Evolutionary conservation across 1,140 invertebrate species (phyloP), one percentile per base, ranked within the genome.

Genomic region (Cydia strobilella): DNA sequence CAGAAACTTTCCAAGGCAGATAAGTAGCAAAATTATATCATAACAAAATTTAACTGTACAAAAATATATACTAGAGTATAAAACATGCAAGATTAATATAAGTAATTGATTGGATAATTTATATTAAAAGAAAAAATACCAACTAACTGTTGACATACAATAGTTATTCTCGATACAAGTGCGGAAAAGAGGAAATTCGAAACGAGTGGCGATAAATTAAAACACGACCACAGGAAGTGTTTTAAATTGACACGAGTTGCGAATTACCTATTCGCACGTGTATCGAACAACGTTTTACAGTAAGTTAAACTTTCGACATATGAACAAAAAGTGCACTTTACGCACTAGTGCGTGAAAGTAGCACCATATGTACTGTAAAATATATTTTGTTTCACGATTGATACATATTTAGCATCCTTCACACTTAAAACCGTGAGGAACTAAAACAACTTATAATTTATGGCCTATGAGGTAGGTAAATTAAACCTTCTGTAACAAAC

Each of bases 1-100:
- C 74, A 72, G 75, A 77, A 79, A 80, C 82, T 76, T 80, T 80
- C 80, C 86, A 69, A 35, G 65, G 65, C 15, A 69, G 31, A 18
- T 20, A 69, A 27, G 1, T 69, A 69, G 65, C n/a, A 69, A 69
- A 31, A 69, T 18, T 69, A 39, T 69, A 39, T 39, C 31, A 31
- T 66, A 15, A 66, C 12, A 13, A 27, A 23, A 6, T 23, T 59
- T 23, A 23, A n/a, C n/a, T 23, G 54, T 59, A 59, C 18, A 23
- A 59, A 59, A n/a, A 23, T 59, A 59, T 59, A 59, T 23, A 18
- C 51, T 54, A 54, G n/a, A n/a, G 15, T 48, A 9, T 48, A 15
- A 15, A 48, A 48, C 3, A 48, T 15, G 12, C 45, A 48, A 54
- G 20, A 18, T 54, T 18, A 54, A 7, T 18, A 59, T 72, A 63